Evolutionary conservation across 2,888 invertebrate species (phyloP), one percentile per base, ranked within the genome.

Genomic region (Dryocosmus kuriphilus): DNA sequence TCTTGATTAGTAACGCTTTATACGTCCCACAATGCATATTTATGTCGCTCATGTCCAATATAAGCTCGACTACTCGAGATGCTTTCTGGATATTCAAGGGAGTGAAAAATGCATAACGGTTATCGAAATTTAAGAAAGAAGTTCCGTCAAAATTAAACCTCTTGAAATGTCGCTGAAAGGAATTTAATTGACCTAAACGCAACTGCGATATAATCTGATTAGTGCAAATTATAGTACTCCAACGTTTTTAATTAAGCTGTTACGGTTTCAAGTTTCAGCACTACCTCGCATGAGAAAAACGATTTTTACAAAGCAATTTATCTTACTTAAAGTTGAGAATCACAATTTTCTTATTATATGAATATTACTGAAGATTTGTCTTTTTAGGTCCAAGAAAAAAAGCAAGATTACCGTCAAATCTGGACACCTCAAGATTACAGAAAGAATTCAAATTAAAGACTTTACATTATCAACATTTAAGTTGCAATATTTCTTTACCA

Each of bases 1-100:
- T 62, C 77, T 80, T 81, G 81, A 85, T 86, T 86, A 86, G 86
- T 86, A 80, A 86, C 86, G 86, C 85, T 85, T 73, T 74, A 80
- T 84, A 83, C 81, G 67, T 62, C 57, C 63, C 74, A 74, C 77
- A 74, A 85, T 86, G 83, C 86, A 86, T 86, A 86, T 85, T 85
- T 86, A 86, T 85, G 83, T 82, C 84, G 80, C 82, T 82, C 77
- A 81, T 35, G 32, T 51, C 16, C 27, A 11, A 19, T 27, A 1
- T 27, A 60, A 60, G 27, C 24, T 60, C 2, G 27, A 14, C 6
- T 60, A 60, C 11, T 27, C 11, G 57, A 14, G 11, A 9, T 22
- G 8, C 24, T 57, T 24, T 57, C 60, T 60, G 60, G 6, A 0
- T 60, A 16, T 60, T 60, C 24, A 5, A 11, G 27, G 24, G 55